These are phyloP conservation scores for Plectrocnemia conspersa DNA, from an alignment of 1,140 invertebrate species.

Conservation along the genomic window DNA sequence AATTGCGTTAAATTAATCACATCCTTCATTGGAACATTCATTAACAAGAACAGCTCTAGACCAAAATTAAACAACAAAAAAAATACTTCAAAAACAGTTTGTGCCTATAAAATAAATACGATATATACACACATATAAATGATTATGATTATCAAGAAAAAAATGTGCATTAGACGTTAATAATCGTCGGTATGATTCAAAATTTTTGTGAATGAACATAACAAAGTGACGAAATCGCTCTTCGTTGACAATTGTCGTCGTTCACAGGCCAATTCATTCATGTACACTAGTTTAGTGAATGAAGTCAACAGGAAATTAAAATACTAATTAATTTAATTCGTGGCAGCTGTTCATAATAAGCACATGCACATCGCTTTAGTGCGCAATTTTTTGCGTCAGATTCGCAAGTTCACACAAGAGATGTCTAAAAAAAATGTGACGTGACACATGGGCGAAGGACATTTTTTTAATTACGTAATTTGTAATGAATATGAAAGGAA, in stretches of 20 bases:
- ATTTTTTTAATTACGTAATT: too few relatives aligned
- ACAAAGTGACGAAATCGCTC: too few relatives aligned
- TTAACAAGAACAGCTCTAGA: too few relatives aligned
- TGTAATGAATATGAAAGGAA: too few relatives aligned
- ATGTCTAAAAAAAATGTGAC: constrained; percentile 4
- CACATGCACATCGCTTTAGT: constrained; percentile 12
- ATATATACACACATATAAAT: too few relatives aligned
- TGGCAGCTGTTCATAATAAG: constrained; percentile 30
- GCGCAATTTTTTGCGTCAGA: constrained; percentile 15
- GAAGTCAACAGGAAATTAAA: constrained; percentile 35
- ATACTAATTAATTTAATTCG: constrained; percentile 30
- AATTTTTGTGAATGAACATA: constrained; percentile 3
- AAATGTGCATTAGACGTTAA: too few relatives aligned
- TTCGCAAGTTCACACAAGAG: not conserved
- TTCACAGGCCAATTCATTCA: constrained; percentile 33
- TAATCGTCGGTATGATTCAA: not conserved
- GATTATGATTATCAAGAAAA: too few relatives aligned
- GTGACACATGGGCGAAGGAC: not conserved
- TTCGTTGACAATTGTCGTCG: not conserved
- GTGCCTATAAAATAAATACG: too few relatives aligned
- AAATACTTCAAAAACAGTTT: constrained; percentile 3
- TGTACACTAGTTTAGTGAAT: constrained; percentile 28
- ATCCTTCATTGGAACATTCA: too few relatives aligned
- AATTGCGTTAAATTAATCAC: constrained; percentile 36
- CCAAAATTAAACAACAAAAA: not conserved